These are phyloP conservation scores for Erebia ligea DNA, from an alignment of 2,888 invertebrate genomes.

Conservation along the genomic window DNA sequence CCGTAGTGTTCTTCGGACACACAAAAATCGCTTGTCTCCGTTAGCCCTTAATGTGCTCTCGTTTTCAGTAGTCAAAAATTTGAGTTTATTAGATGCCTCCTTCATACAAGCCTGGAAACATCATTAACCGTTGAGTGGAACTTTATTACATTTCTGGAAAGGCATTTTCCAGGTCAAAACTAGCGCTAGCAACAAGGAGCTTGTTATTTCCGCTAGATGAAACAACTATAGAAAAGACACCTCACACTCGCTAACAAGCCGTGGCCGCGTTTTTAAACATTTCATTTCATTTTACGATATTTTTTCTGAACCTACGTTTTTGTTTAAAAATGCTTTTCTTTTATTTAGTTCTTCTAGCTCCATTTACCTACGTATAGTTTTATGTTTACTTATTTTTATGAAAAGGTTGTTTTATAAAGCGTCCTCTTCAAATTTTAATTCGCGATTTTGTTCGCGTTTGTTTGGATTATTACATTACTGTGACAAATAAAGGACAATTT, in stretches of 20 bases:
- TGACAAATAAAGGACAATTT: no score
- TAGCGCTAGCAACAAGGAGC: constrained; percentile 37
- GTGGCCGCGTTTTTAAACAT: constrained; percentile 41
- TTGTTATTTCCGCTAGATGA: constrained; percentile 44
- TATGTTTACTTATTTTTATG: background rate
- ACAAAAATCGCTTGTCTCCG: background rate
- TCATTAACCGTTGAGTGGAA: constrained; percentile 30
- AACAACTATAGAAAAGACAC: constrained; percentile 39
- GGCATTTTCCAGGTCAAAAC: constrained; percentile 38
- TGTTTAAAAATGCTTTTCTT: constrained; percentile 14
- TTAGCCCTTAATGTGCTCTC: background rate
- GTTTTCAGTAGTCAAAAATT: constrained; percentile 7
- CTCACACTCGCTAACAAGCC: constrained; percentile 44
- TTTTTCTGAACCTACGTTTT: constrained; percentile 23
- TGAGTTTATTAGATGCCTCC: constrained; percentile 6
- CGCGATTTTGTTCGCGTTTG: no score
- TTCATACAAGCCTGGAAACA: constrained; percentile 13
- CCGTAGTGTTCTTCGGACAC: no score
- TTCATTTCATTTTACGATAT: constrained; percentile 30
- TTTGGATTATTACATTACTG: no score
- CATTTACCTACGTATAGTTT: background rate
- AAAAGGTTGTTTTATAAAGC: background rate
- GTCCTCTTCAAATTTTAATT: no score
- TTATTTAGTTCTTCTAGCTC: background rate
- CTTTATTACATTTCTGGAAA: constrained; percentile 35